Base-by-base conservation (phyloP, 92 coral and sea anemone species). In the Actinernus sp. region DNA sequence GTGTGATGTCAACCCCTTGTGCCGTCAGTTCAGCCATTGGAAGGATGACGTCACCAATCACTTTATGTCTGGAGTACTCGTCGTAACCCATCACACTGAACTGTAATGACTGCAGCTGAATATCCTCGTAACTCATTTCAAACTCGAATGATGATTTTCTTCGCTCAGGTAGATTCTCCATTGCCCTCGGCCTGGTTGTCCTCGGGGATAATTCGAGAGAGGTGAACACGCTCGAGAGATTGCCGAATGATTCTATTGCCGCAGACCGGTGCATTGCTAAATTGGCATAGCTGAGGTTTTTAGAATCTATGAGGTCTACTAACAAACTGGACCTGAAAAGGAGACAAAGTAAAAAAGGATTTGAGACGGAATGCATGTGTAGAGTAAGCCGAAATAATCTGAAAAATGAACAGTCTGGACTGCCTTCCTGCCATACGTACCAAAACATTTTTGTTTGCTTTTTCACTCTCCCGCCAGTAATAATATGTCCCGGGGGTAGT, bases 41-140 rank as follows among this genome's bases (percentile, higher is more conserved):
- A 4, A 90, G 58, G n/a, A 90, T 48, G 19, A 90, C 96, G 53
- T 90, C 96, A 19, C 96, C 96, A n/a, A 90, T 63, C 9, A 90
- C 86, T 73, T 85, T 84, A 40, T 90, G 85, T 4, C 96, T 49
- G 12, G 88, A 80, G 45, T 77, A 75, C 43, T 63, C 85, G 48
- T 90, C 96, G 31, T 57, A 83, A 4, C 89, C 84, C 92, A 90
- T 90, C 8, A 90, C 96, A 19, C 92, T 86, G 41, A 90, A 90
- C 86, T 90, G 96, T 11, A 90, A 51, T 19, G 83, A 58, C 39
- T 81, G 88, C 18, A 90, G 63, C 37, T 80, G 88, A 8, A 90
- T 41, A 9, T 86, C 74, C 13, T 90, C 96, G 62, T 90, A 90
- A 40, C 65, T 76, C 96, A 90, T 68, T 57, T 90, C 92, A 27